phyloP scores from a whole-genome alignment of 2,113 vertebrate species.

The Megaptera novaeangliae region DNA sequence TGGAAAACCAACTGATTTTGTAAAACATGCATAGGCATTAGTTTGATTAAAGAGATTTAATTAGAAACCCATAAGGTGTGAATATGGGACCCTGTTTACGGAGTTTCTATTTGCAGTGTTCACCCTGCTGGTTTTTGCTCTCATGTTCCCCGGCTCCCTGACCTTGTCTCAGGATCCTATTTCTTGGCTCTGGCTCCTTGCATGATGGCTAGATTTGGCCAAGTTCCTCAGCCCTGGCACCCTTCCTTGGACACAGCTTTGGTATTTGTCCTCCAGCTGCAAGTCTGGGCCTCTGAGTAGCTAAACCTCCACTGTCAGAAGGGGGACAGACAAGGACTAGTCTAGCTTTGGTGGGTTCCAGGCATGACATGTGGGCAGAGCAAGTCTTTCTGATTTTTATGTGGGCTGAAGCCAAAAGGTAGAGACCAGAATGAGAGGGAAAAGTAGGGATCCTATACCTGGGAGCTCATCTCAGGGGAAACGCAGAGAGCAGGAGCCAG shows the following conservation, averaged over 20 bases:
- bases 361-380: background rate
- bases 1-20: background rate
- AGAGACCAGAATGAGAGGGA: background rate
- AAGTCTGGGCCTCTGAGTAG: background rate
- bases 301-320: background rate
- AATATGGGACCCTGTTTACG: background rate
- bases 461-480: background rate
- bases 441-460: background rate
- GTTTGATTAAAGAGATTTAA: background rate
- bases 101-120: slow-evolving; percentile 13
- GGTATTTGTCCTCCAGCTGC: slow-evolving; percentile 41
- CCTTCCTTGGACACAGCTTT: slow-evolving; percentile 25
- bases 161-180: slow-evolving; percentile 53
- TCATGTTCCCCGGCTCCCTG: slow-evolving; percentile 29
- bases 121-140: background rate
- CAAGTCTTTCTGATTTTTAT: background rate
- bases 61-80: background rate
- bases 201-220: slow-evolving; percentile 12
- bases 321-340: background rate
- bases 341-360: background rate
- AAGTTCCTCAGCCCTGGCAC: slow-evolving; percentile 22
- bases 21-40: background rate
- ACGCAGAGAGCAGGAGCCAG: background rate
- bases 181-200: slow-evolving; percentile 43
- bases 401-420: background rate